Evolutionary conservation across 2,797 vertebrate species (phyloP).

Genomic region (Morelia viridis): DNA sequence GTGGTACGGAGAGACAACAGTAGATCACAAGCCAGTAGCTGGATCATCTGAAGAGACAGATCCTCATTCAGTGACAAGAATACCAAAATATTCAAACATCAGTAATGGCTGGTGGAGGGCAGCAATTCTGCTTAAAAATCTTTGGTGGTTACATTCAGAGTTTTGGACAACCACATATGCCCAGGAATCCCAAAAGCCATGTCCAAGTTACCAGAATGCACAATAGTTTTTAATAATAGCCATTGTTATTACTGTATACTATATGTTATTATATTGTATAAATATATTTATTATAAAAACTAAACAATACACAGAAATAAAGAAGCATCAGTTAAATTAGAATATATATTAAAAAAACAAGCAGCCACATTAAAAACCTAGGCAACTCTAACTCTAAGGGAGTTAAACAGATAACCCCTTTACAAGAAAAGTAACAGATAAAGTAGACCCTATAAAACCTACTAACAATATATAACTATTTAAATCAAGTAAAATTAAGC

Average conservation of each 20-base stretch:
- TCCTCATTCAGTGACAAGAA: background rate
- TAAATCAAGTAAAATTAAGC: background rate
- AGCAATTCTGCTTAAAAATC: background rate
- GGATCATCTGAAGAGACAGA: constrained; percentile 81
- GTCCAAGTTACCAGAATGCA: background rate
- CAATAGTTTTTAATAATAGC: background rate
- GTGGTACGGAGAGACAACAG: constrained; percentile 90
- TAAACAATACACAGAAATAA: background rate
- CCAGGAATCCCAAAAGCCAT: background rate
- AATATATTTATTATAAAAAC: background rate
- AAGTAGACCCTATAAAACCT: background rate
- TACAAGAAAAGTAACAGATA: background rate
- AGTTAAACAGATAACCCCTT: background rate
- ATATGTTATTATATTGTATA: background rate
- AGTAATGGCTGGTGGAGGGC: no score
- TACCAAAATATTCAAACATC: background rate
- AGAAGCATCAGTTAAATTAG: background rate
- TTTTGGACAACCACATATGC: background rate
- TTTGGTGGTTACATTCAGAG: background rate
- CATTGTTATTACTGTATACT: background rate
- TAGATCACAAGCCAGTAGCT: constrained; percentile 93
- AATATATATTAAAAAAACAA: background rate
- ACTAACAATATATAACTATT: background rate
- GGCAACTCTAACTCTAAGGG: background rate
- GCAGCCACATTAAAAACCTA: background rate